Evolutionary conservation across 2,888 invertebrate species (phyloP).

Genomic region (Euplagia quadripunctaria): DNA sequence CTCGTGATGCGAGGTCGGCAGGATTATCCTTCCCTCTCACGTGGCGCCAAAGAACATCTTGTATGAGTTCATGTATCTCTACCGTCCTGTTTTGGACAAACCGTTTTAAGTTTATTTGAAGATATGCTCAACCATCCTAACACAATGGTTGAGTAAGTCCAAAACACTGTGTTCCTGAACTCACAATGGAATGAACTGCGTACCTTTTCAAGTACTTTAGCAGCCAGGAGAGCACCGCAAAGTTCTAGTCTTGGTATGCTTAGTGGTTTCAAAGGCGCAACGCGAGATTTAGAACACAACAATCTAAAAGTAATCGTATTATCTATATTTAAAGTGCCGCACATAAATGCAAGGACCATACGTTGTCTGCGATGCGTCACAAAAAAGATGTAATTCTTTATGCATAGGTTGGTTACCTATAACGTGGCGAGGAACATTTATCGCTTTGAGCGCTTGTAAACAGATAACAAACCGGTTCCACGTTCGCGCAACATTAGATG

Average conservation of each 20-base stretch:
- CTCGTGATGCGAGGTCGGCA: slow-evolving; percentile 20
- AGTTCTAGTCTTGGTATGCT: slow-evolving; percentile 9
- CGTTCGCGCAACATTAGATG: neutral
- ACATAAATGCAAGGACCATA: neutral
- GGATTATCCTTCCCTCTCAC: slow-evolving; percentile 20
- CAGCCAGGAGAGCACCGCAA: slow-evolving; percentile 12
- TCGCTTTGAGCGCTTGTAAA: neutral
- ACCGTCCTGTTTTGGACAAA: slow-evolving; percentile 44
- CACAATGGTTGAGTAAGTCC: slow-evolving; percentile 49
- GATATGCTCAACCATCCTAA: too few species aligned
- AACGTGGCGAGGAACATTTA: neutral
- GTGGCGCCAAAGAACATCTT: slow-evolving; percentile 17
- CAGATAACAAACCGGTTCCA: slow-evolving; percentile 8
- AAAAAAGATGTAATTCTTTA: slow-evolving; percentile 11
- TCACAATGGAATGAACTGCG: slow-evolving; percentile 22
- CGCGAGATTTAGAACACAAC: neutral
- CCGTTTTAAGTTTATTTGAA: neutral
- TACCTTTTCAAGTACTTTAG: slow-evolving; percentile 24
- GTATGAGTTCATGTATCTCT: slow-evolving; percentile 39
- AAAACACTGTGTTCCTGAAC: slow-evolving; percentile 37
- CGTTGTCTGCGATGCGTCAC: slow-evolving; percentile 10
- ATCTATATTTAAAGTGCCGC: neutral
- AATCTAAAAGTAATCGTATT: neutral
- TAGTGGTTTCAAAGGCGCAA: neutral
- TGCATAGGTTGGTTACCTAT: slow-evolving; percentile 3